These are phyloP conservation scores for Trissoscelio sp. DNA, from an alignment of 2,888 invertebrate species.

Conservation along the genomic window DNA sequence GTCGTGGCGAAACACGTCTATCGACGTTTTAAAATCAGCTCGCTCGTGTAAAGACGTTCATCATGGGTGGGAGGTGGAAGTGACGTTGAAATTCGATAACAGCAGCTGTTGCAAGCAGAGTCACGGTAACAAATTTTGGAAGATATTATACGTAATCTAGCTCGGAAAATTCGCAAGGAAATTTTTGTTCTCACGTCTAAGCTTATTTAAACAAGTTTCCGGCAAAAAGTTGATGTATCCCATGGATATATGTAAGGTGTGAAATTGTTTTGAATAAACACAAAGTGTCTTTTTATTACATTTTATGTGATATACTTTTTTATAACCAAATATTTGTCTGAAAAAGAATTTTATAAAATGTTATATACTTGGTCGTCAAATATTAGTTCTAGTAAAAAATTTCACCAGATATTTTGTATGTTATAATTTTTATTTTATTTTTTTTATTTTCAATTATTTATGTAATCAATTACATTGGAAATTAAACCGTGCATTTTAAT, in stretches of 20 bases:
- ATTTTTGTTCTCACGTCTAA: background rate
- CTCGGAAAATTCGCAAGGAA: background rate
- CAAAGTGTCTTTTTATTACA: too few species aligned
- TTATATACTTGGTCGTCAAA: too few species aligned
- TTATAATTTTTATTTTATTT: background rate
- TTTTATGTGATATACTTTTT: too few species aligned
- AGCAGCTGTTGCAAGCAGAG: conserved; percentile 31
- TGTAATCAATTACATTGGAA: background rate
- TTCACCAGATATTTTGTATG: too few species aligned
- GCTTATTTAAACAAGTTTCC: background rate
- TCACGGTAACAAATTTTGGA: conserved; percentile 25
- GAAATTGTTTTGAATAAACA: background rate
- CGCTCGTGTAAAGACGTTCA: conserved; percentile 20
- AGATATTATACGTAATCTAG: conserved; percentile 28
- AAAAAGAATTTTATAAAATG: too few species aligned
- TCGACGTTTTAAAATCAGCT: conserved; percentile 20
- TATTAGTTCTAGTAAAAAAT: too few species aligned
- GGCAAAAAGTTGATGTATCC: background rate
- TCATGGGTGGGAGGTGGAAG: conserved; percentile 18
- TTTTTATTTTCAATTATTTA: background rate
- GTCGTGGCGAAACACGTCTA: background rate
- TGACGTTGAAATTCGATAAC: conserved; percentile 42
- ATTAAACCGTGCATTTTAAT: too few species aligned
- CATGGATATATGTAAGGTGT: background rate
- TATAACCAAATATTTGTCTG: too few species aligned